Base-by-base conservation (phyloP, 2,888 invertebrate species). In the Papilio protenor region DNA sequence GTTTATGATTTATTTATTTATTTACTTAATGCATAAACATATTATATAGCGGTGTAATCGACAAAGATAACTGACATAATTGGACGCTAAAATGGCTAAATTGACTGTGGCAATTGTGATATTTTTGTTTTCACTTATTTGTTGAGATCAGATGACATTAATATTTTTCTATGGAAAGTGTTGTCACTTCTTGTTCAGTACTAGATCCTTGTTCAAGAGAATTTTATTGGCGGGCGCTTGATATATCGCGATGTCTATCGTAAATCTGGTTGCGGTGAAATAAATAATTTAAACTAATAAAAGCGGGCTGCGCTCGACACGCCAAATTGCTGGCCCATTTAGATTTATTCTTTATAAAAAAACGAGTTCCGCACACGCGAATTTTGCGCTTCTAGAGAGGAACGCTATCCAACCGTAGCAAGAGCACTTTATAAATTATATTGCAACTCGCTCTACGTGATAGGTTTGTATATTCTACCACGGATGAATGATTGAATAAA, bases 251-350 rank as follows among this genome's bases (percentile, higher is more conserved):
- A 89, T 88, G 87, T 88, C 91, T 90, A 90, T 91, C 94, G 94
- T 94, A 94, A 94, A 94, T 94, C 93, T 92, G 91, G 91, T 89
- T 88, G 90, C 88, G 90, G 90, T 82, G 86, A 92, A 91, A 94
- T 94, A 94, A 94, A 94, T 94, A 94, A 94, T 94, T 94, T 94
- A 93, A 94, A 92, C 92, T 92, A 93, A 94, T 94, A 93, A 93
- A 93, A 89, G 87, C 82, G 83, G 86, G 84, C 81, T 82, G 82
- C 81, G 77, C 83, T 80, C 81, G 84, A 84, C 83, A 86, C 86
- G 82, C 69, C 74, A 77, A 77, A 77, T 75, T 78, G 66, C 77
- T 70, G 69, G 79, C 74, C 81, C 69, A 73, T 81, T 79, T 81
- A 80, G 79, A 81, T 82, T 82, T 81, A 82, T 82, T 79, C 74